Base-by-base conservation (phyloP, 2,888 invertebrate genomes). In the Chirona hameri region DNA sequence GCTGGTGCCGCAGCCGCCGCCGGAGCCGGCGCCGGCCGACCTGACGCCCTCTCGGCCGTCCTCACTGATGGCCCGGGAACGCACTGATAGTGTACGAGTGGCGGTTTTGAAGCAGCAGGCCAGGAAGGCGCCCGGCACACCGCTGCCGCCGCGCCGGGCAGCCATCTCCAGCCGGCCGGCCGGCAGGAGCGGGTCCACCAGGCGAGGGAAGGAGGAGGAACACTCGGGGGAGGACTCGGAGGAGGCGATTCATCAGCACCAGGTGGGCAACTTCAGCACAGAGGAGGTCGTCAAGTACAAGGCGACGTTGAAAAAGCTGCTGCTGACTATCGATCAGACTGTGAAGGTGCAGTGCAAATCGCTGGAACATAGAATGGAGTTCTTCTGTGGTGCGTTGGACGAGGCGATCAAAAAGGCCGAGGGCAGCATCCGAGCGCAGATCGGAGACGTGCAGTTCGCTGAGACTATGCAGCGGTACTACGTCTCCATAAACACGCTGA, bases 1-100 rank as follows among this genome's bases (percentile, higher is more conserved):
- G 76, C 76, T 76, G 76, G 39, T 76, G 21, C 76, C 76, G 76
- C 76, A 76, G 46, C 39, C 76, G 21, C 39, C 39, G 21, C 76
- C 76, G 24, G 76, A 76, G 21, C 46, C 46, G 46, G 1, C 39
- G 10, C 14, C 21, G 5, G 15, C 21, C 21, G 31, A 18, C 18
- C 18, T 31, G 72, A 15, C 31, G 31, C 46, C 7, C 21, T 3
- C 76, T 1, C n/a, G 69, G 15, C 2, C 12, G 69, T 27, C n/a
- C 29, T 14, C 69, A 15, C 15, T n/a, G 69, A 5, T 29, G 9
- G 69, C 15, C 69, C 12, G 9, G 9, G 29, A 12, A 12, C 14
- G 69, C 69, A n/a, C 69, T 10, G 69, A 69, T 27, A 69, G 69
- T 15, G 69, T 29, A 29, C 69, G 69, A 2, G 15, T n/a, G 29